phyloP scores from a whole-genome alignment of 2,113 vertebrate species.

The Petaurus breviceps region DNA sequence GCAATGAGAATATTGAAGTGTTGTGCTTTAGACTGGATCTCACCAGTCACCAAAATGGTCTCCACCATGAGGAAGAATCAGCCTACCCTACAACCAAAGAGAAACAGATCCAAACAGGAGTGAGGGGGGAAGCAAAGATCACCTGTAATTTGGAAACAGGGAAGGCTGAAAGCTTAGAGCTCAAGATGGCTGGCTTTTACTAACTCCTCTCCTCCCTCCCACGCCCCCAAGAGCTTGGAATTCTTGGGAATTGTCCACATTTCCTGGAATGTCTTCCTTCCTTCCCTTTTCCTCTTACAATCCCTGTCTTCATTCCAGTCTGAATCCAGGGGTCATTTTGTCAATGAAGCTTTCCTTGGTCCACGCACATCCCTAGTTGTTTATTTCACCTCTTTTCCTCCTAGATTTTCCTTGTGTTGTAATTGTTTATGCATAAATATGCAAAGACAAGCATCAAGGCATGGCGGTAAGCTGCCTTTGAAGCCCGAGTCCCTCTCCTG shows the following conservation, averaged over 20 bases:
- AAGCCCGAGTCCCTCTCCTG: not conserved
- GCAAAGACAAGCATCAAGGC: not conserved
- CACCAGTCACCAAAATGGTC: not conserved
- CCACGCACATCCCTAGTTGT: not conserved
- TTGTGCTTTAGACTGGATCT: fast-evolving
- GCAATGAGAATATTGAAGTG: not conserved
- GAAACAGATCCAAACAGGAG: not conserved
- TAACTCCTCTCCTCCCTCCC: too few relatives aligned
- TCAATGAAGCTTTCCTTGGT: not conserved
- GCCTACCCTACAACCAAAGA: not conserved
- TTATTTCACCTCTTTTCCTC: not conserved
- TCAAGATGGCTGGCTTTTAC: not conserved
- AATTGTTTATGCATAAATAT: not conserved
- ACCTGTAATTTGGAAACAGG: too few relatives aligned
- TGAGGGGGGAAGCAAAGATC: too few relatives aligned
- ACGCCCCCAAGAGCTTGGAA: not conserved
- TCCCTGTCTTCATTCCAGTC: not conserved
- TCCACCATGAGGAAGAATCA: not conserved
- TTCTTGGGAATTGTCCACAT: not conserved
- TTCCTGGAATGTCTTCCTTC: not conserved
- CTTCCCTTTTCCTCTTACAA: not conserved
- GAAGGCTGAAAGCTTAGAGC: not conserved
- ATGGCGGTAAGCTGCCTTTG: not conserved
- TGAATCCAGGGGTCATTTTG: not conserved
- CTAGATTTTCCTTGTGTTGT: not conserved